Base-by-base conservation (phyloP, 2,113 vertebrate genomes). In the Melanocharis versteri region DNA sequence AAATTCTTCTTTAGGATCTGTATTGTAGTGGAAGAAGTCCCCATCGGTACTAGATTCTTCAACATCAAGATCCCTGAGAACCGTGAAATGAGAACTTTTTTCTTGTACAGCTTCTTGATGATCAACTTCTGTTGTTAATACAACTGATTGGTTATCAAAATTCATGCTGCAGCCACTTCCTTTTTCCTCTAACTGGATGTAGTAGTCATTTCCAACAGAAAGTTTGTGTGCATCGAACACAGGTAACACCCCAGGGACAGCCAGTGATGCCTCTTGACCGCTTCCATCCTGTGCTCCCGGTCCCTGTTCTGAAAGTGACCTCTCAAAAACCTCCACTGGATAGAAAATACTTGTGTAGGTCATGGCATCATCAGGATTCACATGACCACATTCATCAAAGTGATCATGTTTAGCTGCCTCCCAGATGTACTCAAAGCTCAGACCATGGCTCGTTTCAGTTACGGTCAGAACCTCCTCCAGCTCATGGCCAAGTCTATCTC, bases 381-480 rank as follows among this genome's bases (percentile, higher is more conserved):
- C 96, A 10, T 89, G 98, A 27, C 94, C 78, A 30, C 97, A 98
- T 71, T 96, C 98, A 10, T 99, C 99, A 26, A 99, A 99, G 94
- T 99, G 99, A 95, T 99, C 99, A 0, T 99, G 99, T 89, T 99
- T 99, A 77, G 99, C 99, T 2, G 99, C 98, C 96, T 99, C 99
- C 99, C 99, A 99, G 44, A 99, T 98, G 7, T 99, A 99, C 81
- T 99, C 99, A 54, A 99, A 99, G 96, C 99, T 99, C 78, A 99
- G 98, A 15, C 99, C 99, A 48, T 98, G 99, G 97, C 99, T 99
- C 0, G 99, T 99, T 97, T 99, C 99, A 0, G 99, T 99, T 50
- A 99, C 99, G 0, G 99, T 99, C 51, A 99, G 99, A 79, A 99
- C 98, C 86, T 99, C 99, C 40, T 99, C 99, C 91, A 99, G 98